Base-by-base conservation (phyloP, 1,140 invertebrate species). In the Anoplophora glabripennis region DNA sequence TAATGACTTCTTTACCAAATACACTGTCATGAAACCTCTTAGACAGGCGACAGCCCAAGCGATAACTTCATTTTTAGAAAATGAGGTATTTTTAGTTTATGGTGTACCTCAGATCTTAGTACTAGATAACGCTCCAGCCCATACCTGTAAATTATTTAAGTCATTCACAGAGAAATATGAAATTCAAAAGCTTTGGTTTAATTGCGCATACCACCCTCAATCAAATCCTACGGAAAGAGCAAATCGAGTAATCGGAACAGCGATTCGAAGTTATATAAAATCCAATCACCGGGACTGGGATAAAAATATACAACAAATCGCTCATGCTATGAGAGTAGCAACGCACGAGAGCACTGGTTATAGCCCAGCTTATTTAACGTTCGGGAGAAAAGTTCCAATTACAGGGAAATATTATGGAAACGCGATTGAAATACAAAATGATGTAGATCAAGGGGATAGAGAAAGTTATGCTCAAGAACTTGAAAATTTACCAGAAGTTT, bases 121-220 rank as follows among this genome's bases (percentile, higher is more conserved):
- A 3, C 61, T 49, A 7, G 66, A 73, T 45, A 71, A 70, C 37
- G 70, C 57, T 1, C 11, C 36, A 4, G 67, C 71, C 41, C 70
- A 66, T 47, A 62, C 52, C 28, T 56, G 61, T 3, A 38, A 40
- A 12, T 34, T 64, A 11, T 69, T 72, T 33, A 40, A 63, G 18
- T 42, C 53, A 7, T 55, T 68, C 11, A 35, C 67, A 0, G 41
- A 46, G 2, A 17, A 59, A 11, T 35, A 55, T 0, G 53, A 52
- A 4, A 61, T 70, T 11, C 58, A 59, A 9, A 61, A 65, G 15
- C 34, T 57, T 0, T 61, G 49, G 15, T 57, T 1, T 41, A 47
- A 0, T 15, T 52, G 8, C 61, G 64, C 41, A 42, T 45, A 5
- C n/a, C n/a, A n/a, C n/a, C 63, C 64, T 10, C 54, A 63, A 8